Evolutionary conservation across 2,797 vertebrate species (phyloP).

Genomic region (Morus bassanus): DNA sequence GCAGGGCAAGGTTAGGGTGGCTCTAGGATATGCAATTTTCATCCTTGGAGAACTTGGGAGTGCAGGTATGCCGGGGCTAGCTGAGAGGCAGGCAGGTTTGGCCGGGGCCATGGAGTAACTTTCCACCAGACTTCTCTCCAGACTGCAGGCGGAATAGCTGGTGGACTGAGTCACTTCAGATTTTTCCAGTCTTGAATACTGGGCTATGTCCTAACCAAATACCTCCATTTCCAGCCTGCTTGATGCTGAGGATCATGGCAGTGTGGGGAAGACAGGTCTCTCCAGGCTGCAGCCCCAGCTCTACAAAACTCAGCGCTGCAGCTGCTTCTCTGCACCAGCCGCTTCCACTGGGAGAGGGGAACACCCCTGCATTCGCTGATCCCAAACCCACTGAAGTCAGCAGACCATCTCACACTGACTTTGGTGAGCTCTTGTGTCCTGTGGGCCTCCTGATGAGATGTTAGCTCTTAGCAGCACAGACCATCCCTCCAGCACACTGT

Average conservation of each 20-base stretch:
- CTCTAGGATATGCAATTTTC: neutral
- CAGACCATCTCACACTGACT: neutral
- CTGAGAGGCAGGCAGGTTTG: neutral
- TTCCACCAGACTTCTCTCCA: slow-evolving; percentile 31
- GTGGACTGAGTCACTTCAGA: slow-evolving; percentile 13
- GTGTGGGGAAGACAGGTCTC: fast-evolving
- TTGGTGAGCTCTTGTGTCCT: neutral
- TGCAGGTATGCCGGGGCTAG: neutral
- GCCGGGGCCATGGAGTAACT: neutral
- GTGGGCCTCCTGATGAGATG: neutral
- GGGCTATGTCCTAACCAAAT: slow-evolving; percentile 7
- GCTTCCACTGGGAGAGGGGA: fast-evolving
- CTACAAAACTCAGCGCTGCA: fast-evolving
- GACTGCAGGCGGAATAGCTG: neutral
- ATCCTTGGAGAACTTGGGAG: neutral
- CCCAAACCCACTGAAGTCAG: neutral
- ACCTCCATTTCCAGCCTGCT: neutral
- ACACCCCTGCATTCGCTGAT: neutral
- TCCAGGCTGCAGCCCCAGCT: neutral
- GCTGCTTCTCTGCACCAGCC: neutral
- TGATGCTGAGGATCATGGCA: neutral
- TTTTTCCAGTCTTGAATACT: neutral
- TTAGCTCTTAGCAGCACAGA: neutral
- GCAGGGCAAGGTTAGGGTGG: neutral
- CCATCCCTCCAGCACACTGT: neutral